Conservation (phyloP, 2,113 vertebrate species). For the Galemys pyrenaicus region DNA sequence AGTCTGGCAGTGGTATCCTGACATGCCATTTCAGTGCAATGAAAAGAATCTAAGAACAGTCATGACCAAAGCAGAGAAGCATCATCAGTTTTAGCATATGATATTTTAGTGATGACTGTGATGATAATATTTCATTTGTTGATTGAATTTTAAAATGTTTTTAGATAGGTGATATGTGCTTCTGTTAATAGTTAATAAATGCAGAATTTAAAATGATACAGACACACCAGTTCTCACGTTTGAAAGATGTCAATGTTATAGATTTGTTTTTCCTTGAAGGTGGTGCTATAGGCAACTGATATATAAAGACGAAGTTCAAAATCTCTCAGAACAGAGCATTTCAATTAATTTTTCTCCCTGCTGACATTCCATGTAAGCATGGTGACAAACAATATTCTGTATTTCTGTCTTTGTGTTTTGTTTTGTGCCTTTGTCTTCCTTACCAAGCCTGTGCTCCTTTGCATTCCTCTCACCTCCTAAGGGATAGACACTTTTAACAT, state of each 20-base stretch:
- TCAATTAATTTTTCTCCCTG: conserved; percentile 55
- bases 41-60: background rate
- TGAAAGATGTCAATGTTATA: background rate
- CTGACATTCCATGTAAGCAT: background rate
- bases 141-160: background rate
- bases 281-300: background rate
- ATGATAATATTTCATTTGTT: background rate
- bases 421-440: background rate
- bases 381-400: background rate
- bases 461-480: background rate
- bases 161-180: background rate
- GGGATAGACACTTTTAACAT: background rate
- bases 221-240: background rate
- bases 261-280: background rate
- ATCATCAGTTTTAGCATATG: background rate
- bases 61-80: background rate
- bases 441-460: background rate
- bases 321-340: background rate
- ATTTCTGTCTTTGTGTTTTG: background rate
- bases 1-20: background rate
- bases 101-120: background rate
- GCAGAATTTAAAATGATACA: background rate
- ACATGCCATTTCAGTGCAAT: background rate
- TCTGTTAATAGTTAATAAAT: background rate
- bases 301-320: conserved; percentile 40